Evolutionary conservation across 2,888 invertebrate genomes (phyloP).

Genomic region (Mythimna impura): DNA sequence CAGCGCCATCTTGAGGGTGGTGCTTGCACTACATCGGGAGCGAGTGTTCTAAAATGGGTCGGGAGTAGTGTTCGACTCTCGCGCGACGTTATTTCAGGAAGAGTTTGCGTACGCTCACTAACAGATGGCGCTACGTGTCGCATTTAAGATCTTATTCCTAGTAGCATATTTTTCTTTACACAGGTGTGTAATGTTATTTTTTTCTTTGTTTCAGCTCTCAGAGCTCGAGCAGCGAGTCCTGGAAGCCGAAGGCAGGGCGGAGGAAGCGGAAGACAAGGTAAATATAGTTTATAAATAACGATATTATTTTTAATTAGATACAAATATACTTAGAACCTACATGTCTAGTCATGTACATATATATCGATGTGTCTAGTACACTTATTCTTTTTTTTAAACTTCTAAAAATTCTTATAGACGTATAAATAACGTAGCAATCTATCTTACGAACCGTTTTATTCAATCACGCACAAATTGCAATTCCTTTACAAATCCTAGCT

Average conservation of each 20-base stretch:
- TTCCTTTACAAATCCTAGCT: slow-evolving; percentile 53
- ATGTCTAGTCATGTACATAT: too few relatives aligned
- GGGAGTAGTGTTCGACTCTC: slow-evolving; percentile 40
- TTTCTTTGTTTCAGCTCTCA: slow-evolving; percentile 94
- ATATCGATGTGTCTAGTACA: too few relatives aligned
- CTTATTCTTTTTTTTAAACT: neutral
- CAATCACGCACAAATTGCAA: slow-evolving; percentile 55
- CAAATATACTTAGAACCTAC: neutral
- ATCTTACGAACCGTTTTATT: slow-evolving; percentile 28
- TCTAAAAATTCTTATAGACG: too few relatives aligned
- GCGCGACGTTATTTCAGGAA: slow-evolving; percentile 31
- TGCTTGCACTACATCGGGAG: slow-evolving; percentile 63
- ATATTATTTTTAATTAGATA: neutral
- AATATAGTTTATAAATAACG: slow-evolving; percentile 40
- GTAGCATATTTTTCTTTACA: slow-evolving; percentile 16
- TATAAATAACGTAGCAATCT: neutral
- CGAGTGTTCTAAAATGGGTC: slow-evolving; percentile 58
- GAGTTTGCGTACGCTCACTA: slow-evolving; percentile 9
- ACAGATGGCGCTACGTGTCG: slow-evolving; percentile 79
- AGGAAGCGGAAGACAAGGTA: slow-evolving; percentile 98
- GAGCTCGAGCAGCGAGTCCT: slow-evolving; percentile 98
- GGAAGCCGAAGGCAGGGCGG: slow-evolving; percentile 97
- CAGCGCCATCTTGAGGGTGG: slow-evolving; percentile 87
- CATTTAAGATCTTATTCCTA: slow-evolving; percentile 33
- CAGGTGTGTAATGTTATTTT: slow-evolving; percentile 34